Percentiles rank a stretch among this genome's conserved stretches.
Conservation (phyloP, 2,797 vertebrate genomes). For the Trachops cirrhosus region DNA sequence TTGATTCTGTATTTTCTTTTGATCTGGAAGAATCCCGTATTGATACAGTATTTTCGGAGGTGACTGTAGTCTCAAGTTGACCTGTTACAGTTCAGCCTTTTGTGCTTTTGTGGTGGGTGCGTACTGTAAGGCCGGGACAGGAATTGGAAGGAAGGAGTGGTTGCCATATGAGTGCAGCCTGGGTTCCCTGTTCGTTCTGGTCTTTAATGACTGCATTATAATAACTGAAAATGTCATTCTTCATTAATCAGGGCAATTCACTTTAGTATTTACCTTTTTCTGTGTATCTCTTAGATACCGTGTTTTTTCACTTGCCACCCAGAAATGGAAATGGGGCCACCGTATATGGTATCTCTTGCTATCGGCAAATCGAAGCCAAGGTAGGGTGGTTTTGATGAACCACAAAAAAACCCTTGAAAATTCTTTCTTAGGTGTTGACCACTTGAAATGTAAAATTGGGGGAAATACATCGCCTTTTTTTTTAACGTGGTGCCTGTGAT, state of each 20-base stretch:
- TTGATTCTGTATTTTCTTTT: neutral
- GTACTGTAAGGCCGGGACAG: neutral
- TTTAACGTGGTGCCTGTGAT: neutral
- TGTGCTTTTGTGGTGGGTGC: neutral
- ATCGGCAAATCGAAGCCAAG: slow-evolving; percentile 98
- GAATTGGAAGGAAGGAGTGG: neutral
- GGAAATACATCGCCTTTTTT: neutral
- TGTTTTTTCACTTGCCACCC: slow-evolving; percentile 96
- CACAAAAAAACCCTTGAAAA: neutral
- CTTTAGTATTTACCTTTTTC: slow-evolving; percentile 29
- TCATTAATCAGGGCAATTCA: neutral
- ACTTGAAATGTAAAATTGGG: neutral
- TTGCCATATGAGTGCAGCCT: neutral
- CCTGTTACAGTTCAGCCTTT: neutral
- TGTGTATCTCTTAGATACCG: slow-evolving; percentile 84
- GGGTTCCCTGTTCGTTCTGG: neutral
- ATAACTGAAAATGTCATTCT: neutral
- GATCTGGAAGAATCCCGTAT: neutral
- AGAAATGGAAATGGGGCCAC: slow-evolving; percentile 89
- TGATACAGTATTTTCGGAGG: neutral
- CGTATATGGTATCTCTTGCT: slow-evolving; percentile 96
- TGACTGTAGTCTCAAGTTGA: neutral
- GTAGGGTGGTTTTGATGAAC: slow-evolving; percentile 77
- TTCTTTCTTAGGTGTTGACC: neutral
- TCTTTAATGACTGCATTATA: slow-evolving; percentile 25